These are phyloP conservation scores for Tiaroga cobitis DNA, from an alignment of 2,797 vertebrate species.

Conservation along the genomic window DNA sequence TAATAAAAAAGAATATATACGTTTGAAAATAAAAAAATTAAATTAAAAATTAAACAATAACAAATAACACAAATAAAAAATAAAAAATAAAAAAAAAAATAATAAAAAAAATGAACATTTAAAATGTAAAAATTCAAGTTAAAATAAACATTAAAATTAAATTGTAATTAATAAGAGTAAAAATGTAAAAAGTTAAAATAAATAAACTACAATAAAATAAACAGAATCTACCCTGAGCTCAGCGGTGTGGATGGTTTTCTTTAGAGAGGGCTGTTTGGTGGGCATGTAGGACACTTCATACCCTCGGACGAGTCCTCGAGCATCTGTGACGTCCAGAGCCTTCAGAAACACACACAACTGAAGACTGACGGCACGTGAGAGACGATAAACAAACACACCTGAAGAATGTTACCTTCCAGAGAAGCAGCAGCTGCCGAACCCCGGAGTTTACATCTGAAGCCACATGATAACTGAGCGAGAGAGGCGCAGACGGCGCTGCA, in stretches of 20 bases:
- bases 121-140: background rate
- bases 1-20: too few relatives aligned
- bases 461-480: conserved; percentile 54
- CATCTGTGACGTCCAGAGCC: conserved; percentile 55
- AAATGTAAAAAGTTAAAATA: background rate
- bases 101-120: too few relatives aligned
- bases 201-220: background rate
- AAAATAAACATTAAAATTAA: too few relatives aligned
- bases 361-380: background rate
- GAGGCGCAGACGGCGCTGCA: conserved; percentile 54
- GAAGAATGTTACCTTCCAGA: conserved; percentile 59
- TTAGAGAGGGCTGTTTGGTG: background rate
- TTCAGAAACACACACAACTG: conserved; percentile 38
- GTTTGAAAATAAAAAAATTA: too few relatives aligned
- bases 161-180: too few relatives aligned
- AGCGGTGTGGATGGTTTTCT: conserved; percentile 26
- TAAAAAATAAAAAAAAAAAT: too few relatives aligned
- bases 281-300: conserved; percentile 65
- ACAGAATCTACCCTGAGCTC: conserved; percentile 1
- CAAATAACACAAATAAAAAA: too few relatives aligned
- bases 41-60: too few relatives aligned
- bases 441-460: background rate
- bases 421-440: conserved; percentile 38
- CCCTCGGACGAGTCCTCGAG: conserved; percentile 59
- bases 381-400: background rate